phyloP scores from a whole-genome alignment of 2,113 vertebrate genomes.

The Pomatorhinus ruficollis region DNA sequence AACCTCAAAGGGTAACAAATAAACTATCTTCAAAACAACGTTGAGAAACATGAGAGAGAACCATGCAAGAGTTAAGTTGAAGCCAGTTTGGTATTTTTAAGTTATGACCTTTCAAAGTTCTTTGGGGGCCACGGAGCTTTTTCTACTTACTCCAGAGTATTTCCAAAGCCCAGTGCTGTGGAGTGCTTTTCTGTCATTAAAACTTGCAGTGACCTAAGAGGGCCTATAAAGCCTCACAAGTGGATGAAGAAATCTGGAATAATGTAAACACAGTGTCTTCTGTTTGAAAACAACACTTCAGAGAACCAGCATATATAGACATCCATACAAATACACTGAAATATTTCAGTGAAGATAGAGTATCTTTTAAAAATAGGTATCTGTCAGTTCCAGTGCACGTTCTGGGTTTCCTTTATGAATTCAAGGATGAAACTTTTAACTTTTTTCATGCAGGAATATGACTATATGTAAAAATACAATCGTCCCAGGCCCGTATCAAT shows the following conservation, averaged over 20 bases:
- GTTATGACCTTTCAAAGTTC: not conserved
- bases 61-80: not conserved
- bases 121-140: not conserved
- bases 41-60: not conserved
- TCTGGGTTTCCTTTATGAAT: not conserved
- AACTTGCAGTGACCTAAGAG: not conserved
- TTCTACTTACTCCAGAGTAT: not conserved
- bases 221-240: not conserved
- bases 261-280: not conserved
- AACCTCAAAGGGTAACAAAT: not conserved
- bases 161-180: not conserved
- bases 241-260: not conserved
- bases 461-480: not conserved
- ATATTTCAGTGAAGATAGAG: not conserved
- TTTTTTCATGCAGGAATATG: not conserved
- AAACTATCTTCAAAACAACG: not conserved
- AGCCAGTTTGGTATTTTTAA: not conserved
- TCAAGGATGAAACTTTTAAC: not conserved
- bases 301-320: not conserved
- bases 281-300: not conserved
- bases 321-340: not conserved
- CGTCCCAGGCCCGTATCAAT: accelerated
- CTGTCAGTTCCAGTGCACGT: not conserved
- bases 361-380: not conserved
- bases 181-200: not conserved